Evolutionary conservation across 1,140 invertebrate species (phyloP), one percentile per base, ranked within the genome.

Genomic region (Drosophila nikananu): DNA sequence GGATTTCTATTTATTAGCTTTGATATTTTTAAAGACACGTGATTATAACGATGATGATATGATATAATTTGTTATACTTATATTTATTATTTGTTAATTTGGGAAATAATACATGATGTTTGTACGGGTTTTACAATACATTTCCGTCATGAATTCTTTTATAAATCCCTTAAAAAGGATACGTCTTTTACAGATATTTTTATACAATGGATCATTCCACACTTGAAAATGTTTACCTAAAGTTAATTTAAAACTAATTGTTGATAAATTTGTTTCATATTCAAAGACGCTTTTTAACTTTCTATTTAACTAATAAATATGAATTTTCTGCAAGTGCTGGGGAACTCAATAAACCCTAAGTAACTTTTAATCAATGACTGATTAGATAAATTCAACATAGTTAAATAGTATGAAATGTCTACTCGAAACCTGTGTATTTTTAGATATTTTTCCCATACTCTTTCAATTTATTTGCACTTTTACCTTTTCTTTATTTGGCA

Each of bases 341-440:
- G 3, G 0, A 37, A 25, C 32, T 17, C 35, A 39, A 25, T 25
- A 58, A 58, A 39, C 55, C 46, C 44, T 25, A 51, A 52, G 19
- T 35, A 61, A 61, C 7, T n/a, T 35, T 23, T 9, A 59, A 59
- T 59, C 35, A 42, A 9, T 17, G 12, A 17, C 23, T 58, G 35
- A 42, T 32, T 57, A 61, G 35, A 27, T 39, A 25, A 64, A 21
- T 41, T 21, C 7, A 8, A 44, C 23, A 21, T 19, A n/a, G 27
- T 32, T 32, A 5, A 10, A 15, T 5, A n/a, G 5, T 12, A 35
- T 12, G 2, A 44, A 32, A 30, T 41, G 27, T 17, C 30, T 42
- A 15, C 13, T 7, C 8, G 10, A 52, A 25, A 17, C 13, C 1
- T 25, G 9, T 21, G 17, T 39, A 32, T 32, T 65, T 25, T 35